phyloP scores from a whole-genome alignment of 2,888 invertebrate species.

The Thumatha senex region DNA sequence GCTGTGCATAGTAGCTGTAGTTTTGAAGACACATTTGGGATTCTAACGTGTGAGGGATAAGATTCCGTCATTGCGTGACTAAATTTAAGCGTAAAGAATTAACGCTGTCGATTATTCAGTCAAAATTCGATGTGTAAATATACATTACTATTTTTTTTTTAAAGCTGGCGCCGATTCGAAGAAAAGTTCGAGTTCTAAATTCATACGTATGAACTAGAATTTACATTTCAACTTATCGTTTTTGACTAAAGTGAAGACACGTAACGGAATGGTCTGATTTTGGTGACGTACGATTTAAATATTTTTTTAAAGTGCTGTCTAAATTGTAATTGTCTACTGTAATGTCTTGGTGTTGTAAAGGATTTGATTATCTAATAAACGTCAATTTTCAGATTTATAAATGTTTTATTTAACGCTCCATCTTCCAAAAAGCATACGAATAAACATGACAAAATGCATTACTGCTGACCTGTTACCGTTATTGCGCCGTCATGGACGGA shows the following conservation, averaged over 20 bases:
- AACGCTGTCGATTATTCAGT: not conserved
- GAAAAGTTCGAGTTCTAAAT: not conserved
- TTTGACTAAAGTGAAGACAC: too few relatives aligned
- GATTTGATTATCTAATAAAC: not conserved
- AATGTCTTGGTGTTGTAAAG: not conserved
- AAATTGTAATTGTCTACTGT: not conserved
- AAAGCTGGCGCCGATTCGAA: not conserved
- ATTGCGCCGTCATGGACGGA: too few relatives aligned
- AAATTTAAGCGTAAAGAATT: not conserved
- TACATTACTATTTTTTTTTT: not conserved
- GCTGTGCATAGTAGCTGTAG: conserved; percentile 57
- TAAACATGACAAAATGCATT: too few relatives aligned
- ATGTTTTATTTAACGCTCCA: too few relatives aligned
- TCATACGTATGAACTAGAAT: not conserved
- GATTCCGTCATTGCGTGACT: not conserved
- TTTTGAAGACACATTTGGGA: conserved; percentile 49
- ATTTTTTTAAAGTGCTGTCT: not conserved
- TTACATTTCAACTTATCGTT: too few relatives aligned
- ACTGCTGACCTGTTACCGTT: too few relatives aligned
- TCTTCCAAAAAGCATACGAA: too few relatives aligned
- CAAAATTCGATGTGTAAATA: not conserved
- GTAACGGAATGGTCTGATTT: too few relatives aligned
- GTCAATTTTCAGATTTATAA: not conserved
- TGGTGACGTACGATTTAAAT: not conserved
- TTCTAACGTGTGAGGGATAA: conserved; percentile 32